Evolutionary conservation across 2,797 vertebrate genomes (phyloP).

Genomic region (Liasis olivaceus): DNA sequence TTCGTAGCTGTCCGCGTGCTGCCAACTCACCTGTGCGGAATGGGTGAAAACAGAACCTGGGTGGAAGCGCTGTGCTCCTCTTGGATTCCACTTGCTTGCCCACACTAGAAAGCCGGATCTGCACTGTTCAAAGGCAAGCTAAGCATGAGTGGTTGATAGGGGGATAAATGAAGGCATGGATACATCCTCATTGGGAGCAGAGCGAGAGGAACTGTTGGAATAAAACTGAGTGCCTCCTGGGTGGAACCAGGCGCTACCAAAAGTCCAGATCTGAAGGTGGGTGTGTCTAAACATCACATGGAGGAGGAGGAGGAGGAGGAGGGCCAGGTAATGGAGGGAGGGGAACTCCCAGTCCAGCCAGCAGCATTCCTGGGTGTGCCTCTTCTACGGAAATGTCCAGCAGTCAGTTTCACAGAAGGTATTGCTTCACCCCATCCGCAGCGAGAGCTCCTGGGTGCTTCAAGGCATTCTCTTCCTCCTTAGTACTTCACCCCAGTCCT

Average conservation of each 20-base stretch:
- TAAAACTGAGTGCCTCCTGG: background rate
- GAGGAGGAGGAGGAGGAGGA: slow-evolving; percentile 47
- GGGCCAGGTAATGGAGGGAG: background rate
- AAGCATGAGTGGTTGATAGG: background rate
- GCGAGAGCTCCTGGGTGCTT: background rate
- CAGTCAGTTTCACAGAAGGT: background rate
- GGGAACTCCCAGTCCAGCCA: background rate
- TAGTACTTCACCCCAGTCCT: background rate
- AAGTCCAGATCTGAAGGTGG: slow-evolving; percentile 27
- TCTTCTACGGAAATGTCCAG: background rate
- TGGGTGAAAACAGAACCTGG: background rate
- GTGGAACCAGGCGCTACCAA: background rate
- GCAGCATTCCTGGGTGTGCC: background rate
- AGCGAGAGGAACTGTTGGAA: background rate
- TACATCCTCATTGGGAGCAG: background rate
- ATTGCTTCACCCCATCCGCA: background rate
- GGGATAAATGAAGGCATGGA: background rate
- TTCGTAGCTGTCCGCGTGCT: background rate
- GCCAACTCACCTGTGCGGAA: slow-evolving; percentile 31
- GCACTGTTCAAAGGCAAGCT: background rate
- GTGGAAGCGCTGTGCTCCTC: background rate
- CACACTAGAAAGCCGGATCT: background rate
- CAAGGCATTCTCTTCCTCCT: background rate
- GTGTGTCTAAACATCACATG: slow-evolving; percentile 59
- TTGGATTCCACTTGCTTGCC: background rate